Conservation (phyloP, 2,888 invertebrate genomes). For the Linyphia triangularis region DNA sequence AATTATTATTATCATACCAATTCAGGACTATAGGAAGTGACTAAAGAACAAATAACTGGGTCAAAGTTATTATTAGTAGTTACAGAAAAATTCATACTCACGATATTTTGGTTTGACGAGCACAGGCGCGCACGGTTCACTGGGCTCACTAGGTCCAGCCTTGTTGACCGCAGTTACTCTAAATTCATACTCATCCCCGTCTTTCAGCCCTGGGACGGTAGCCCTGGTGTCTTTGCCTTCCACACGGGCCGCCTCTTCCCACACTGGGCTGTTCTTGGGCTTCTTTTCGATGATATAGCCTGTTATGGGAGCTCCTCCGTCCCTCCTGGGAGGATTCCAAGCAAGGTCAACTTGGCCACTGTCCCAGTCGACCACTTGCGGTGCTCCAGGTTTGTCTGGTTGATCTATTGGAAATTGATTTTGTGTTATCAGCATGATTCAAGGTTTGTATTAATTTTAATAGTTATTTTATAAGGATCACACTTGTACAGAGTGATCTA, state of each 20-base stretch:
- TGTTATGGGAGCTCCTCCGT: slow-evolving; percentile 89
- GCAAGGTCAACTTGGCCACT: slow-evolving; percentile 91
- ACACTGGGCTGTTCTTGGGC: slow-evolving; percentile 81
- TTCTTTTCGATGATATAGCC: slow-evolving; percentile 92
- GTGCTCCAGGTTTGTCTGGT: slow-evolving; percentile 95
- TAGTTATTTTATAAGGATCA: too few species aligned
- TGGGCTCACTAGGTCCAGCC: slow-evolving; percentile 89
- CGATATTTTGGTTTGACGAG: slow-evolving; percentile 80
- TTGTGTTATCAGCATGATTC: too few species aligned
- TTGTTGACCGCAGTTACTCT: slow-evolving; percentile 95
- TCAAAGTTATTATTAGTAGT: too few species aligned
- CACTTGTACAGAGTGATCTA: too few species aligned
- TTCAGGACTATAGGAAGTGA: too few species aligned
- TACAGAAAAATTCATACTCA: slow-evolving; percentile 76
- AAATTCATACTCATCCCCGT: slow-evolving; percentile 96
- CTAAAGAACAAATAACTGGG: too few species aligned
- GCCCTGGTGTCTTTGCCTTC: slow-evolving; percentile 78
- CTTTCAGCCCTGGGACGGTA: slow-evolving; percentile 90
- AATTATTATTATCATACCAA: too few species aligned
- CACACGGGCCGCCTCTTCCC: slow-evolving; percentile 93
- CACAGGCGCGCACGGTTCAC: slow-evolving; percentile 80
- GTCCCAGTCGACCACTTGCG: slow-evolving; percentile 90
- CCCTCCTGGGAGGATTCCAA: slow-evolving; percentile 89
- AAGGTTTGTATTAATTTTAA: too few species aligned
- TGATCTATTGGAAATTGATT: too few species aligned